Evolutionary conservation across 2,888 invertebrate species (phyloP), one percentile per base, ranked within the genome.

Genomic region (Hydraecia micacea): DNA sequence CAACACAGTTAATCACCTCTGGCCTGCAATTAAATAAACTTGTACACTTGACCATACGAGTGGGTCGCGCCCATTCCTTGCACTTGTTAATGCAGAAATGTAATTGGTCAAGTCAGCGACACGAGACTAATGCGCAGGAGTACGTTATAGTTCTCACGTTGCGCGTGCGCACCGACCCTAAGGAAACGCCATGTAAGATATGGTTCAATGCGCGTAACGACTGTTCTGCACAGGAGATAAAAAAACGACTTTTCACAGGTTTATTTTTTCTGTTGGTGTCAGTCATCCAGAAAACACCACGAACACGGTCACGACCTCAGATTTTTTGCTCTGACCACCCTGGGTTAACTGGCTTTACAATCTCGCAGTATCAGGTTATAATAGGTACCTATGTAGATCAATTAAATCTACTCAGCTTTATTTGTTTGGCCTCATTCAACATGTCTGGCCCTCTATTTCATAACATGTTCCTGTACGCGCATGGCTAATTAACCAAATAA

Each of bases 201-300:
- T 95, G 97, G 94, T 96, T 95, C 94, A 94, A 93, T 92, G 96
- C 92, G 89, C 92, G 88, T 93, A 96, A 96, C 95, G 95, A 92
- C 86, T 86, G 63, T 90, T 90, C 91, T 91, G 89, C 88, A 84
- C 74, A 87, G 65, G 73, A 85, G 88, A 92, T 91, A 94, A 94
- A 93, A 94, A 93, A 85, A 86, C 89, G 63, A 79, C 85, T 85
- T 77, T 93, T 91, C 93, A 90, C 91, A 92, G 87, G 88, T 86
- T 88, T 88, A n/a, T 88, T 81, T 85, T 77, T 75, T 73, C 42
- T 46, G 69, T 71, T 66, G 21, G 13, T 73, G 60, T 67, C 81
- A 78, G 81, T 77, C 84, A 82, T 71, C 78, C 77, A 86, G 76
- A 81, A 86, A 83, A 21, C 55, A 55, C 58, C 25, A n/a, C 55